Base-by-base conservation (phyloP, 2,888 invertebrate genomes). In the Troides helena region DNA sequence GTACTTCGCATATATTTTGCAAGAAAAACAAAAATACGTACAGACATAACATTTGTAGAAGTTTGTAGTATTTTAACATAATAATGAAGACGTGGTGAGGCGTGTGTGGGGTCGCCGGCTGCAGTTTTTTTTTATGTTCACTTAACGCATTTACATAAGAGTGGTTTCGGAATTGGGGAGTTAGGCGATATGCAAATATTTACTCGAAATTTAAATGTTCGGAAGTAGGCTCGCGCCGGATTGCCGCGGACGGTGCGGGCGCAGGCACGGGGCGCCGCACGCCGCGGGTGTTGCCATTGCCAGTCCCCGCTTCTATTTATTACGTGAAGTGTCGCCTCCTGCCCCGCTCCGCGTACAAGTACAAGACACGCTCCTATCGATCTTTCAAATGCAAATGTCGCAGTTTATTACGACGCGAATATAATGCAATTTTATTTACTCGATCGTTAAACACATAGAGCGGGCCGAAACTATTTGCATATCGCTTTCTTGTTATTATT, bases 151-250 rank as follows among this genome's bases (percentile, higher is more conserved):
- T 92, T 88, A 90, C 90, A 91, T 92, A 85, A 86, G 84, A 91
- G 85, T 85, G 82, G 82, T 79, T 46, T 78, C 78, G 75, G 80
- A 82, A 85, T 90, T 88, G 85, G 89, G 89, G 89, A 85, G 89
- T 89, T 88, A 88, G 87, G 86, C 88, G 92, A 92, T 92, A 92
- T 92, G 92, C 91, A 92, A 92, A 92, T 92, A 91, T 91, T 90
- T 90, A 83, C 83, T 87, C 86, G 78, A 85, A 87, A 86, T 88
- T 87, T 82, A 79, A 89, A 88, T 87, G 82, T 80, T 77, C 73
- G 76, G 76, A 78, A 81, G 77, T 79, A 75, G 78, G 80, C 80
- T 79, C 82, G 84, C 80, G 85, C 83, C 43, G 78, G 78, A 6
- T 53, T n/a, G 30, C 30, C 5, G 30, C 30, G 30, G 0, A 30